Evolutionary conservation across 2,113 vertebrate species (phyloP), one percentile per base, ranked within the genome.

Genomic region (Lipotes vexillifer): DNA sequence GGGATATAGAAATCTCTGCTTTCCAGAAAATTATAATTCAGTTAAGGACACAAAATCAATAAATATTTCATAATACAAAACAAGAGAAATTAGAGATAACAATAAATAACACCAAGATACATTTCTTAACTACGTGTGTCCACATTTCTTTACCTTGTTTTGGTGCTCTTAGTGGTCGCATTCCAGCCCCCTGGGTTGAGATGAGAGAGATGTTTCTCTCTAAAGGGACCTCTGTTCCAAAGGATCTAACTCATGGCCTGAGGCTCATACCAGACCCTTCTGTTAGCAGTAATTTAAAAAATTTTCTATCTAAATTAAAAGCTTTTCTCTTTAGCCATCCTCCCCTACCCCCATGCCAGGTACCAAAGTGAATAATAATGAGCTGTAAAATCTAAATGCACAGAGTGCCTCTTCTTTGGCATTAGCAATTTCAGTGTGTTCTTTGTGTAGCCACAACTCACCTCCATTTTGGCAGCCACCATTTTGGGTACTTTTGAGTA

Each of bases 221-320:
- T 81, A 92, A 87, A 89, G 94, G 93, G 82, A 6, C 31, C 17
- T 46, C 94, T 97, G 0, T 2, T 95, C 91, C 88, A 85, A 85
- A 78, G 89, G 94, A 93, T 97, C 96, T 94, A 96, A 61, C 57
- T 97, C 93, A 77, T 96, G 97, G 86, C 97, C 96, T 98, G n/a
- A 44, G n/a, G 97, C 90, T 84, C 41, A 23, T 55, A 52, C 3
- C 29, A 98, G 97, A 77, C 31, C 20, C 17, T 93, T 88, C 33
- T 57, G 17, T 29, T 65, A 89, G 66, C 57, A 36, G 41, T 95
- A 55, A 85, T 91, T 84, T 80, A 61, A 80, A 93, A 0, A 68
- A 71, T 92, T 82, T 92, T 86, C 44, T 65, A 49, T 69, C 61
- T 82, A 85, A 98, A 98, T 98, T 97, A 97, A 97, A 98, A 98